These are phyloP conservation scores for Platygyra sinensis DNA, from an alignment of 64 coral and sea anemone species.

Conservation along the genomic window DNA sequence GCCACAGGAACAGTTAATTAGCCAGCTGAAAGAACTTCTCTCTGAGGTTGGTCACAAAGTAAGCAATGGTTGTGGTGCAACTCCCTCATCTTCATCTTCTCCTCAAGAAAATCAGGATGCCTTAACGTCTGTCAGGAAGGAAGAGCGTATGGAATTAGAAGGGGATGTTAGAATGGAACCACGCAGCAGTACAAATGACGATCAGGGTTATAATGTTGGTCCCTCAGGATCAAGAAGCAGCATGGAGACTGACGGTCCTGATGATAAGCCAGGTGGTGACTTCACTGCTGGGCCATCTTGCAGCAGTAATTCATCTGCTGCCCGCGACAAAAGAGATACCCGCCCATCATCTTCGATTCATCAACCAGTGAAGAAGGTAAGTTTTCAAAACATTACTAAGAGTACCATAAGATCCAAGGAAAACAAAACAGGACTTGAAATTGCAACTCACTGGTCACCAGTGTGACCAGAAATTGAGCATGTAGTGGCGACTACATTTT, in stretches of 20 bases:
- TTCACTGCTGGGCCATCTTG: neutral
- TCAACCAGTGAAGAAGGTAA: neutral
- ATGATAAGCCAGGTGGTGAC: neutral
- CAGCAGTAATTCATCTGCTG: neutral
- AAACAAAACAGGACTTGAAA: too few relatives aligned
- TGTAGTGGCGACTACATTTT: too few relatives aligned
- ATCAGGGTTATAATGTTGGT: neutral
- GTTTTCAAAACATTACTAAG: neutral
- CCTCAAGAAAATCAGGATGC: neutral
- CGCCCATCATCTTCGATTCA: neutral
- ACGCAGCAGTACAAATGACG: neutral
- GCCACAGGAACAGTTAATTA: constrained; percentile 14
- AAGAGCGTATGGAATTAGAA: constrained; percentile 21
- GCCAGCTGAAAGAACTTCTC: constrained; percentile 10
- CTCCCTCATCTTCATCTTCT: neutral
- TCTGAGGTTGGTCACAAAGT: constrained; percentile 29
- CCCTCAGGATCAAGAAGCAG: neutral
- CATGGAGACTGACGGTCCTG: neutral
- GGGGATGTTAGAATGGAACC: neutral
- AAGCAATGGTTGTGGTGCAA: constrained; percentile 23
- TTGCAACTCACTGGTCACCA: too few relatives aligned
- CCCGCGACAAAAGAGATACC: neutral
- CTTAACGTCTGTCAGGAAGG: neutral
- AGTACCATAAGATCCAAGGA: neutral
- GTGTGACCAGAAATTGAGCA: too few relatives aligned